Conservation (phyloP, 30 jellyfish, hydroid and myxozoan genomes). For the Mastigias papua region DNA sequence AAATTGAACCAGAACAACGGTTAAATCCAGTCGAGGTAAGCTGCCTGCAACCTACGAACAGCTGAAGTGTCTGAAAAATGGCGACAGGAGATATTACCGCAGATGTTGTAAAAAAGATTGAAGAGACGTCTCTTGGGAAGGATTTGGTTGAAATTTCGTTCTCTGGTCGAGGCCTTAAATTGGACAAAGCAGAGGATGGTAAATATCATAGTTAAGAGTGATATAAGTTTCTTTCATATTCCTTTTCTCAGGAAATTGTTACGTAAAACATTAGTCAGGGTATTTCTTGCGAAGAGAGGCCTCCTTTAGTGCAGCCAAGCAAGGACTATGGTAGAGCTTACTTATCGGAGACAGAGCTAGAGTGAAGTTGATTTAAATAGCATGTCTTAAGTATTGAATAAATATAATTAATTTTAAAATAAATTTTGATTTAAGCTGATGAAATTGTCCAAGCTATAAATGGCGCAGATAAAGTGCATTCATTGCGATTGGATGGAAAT, state of each 20-base stretch:
- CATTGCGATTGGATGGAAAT: slow-evolving; percentile 90
- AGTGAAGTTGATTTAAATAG: too few species aligned
- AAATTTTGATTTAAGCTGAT: slow-evolving; percentile 50
- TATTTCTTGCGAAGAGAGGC: too few species aligned
- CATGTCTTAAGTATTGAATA: too few species aligned
- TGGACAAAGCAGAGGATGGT: slow-evolving; percentile 92
- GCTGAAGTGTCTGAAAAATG: slow-evolving; percentile 18
- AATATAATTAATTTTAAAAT: too few species aligned
- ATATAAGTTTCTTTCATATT: not conserved
- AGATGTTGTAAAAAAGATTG: slow-evolving; percentile 33
- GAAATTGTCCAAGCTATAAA: slow-evolving; percentile 88
- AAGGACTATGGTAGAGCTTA: too few species aligned
- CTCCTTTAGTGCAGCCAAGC: too few species aligned
- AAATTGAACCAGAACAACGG: not conserved
- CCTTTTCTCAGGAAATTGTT: too few species aligned
- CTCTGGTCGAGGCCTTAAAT: slow-evolving; percentile 84
- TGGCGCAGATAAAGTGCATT: slow-evolving; percentile 68
- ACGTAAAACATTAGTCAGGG: too few species aligned
- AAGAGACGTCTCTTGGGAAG: slow-evolving; percentile 51
- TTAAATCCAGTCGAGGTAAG: not conserved
- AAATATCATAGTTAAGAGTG: too few species aligned
- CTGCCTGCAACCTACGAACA: not conserved
- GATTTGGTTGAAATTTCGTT: slow-evolving; percentile 67
- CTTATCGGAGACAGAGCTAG: too few species aligned
- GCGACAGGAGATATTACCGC: slow-evolving; percentile 34